These are phyloP conservation scores for Panzeria rudis DNA, from an alignment of 2,888 invertebrate genomes.

Conservation along the genomic window DNA sequence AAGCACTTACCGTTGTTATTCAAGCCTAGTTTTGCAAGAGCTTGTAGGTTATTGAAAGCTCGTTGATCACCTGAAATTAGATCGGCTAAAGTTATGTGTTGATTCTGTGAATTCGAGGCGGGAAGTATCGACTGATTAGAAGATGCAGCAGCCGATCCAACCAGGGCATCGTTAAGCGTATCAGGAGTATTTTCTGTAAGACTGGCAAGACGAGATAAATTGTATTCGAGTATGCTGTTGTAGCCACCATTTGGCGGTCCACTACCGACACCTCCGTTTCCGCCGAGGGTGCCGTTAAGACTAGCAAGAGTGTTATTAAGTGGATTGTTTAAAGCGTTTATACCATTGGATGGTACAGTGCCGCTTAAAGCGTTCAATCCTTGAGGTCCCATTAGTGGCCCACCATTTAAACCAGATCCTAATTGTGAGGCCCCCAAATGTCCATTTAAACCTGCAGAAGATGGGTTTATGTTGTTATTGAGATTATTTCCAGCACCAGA, in stretches of 20 bases:
- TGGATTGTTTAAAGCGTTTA: slow-evolving; percentile 66
- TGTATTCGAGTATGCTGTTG: slow-evolving; percentile 92
- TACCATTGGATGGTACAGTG: slow-evolving; percentile 61
- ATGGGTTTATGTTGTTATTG: slow-evolving; percentile 57
- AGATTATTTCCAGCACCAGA: slow-evolving; percentile 74
- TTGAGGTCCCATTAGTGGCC: slow-evolving; percentile 68
- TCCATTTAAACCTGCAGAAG: slow-evolving; percentile 74
- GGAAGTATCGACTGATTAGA: slow-evolving; percentile 77
- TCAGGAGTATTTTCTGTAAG: slow-evolving; percentile 88
- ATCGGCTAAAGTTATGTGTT: slow-evolving; percentile 90
- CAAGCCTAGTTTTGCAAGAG: slow-evolving; percentile 93
- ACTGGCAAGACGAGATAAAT: slow-evolving; percentile 92
- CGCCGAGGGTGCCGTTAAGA: slow-evolving; percentile 68
- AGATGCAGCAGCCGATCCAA: slow-evolving; percentile 72
- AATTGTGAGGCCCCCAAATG: slow-evolving; percentile 75
- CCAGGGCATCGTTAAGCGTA: slow-evolving; percentile 79
- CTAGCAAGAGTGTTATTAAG: slow-evolving; percentile 64
- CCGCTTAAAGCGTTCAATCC: slow-evolving; percentile 68
- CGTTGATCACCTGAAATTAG: slow-evolving; percentile 89
- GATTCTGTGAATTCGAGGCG: slow-evolving; percentile 85
- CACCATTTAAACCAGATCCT: slow-evolving; percentile 52
- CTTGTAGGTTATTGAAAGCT: slow-evolving; percentile 94
- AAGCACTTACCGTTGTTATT: slow-evolving; percentile 86
- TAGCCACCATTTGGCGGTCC: slow-evolving; percentile 83
- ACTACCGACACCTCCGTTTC: slow-evolving; percentile 77